Conservation (phyloP, 2,113 vertebrate genomes). For the Willisornis vidua region DNA sequence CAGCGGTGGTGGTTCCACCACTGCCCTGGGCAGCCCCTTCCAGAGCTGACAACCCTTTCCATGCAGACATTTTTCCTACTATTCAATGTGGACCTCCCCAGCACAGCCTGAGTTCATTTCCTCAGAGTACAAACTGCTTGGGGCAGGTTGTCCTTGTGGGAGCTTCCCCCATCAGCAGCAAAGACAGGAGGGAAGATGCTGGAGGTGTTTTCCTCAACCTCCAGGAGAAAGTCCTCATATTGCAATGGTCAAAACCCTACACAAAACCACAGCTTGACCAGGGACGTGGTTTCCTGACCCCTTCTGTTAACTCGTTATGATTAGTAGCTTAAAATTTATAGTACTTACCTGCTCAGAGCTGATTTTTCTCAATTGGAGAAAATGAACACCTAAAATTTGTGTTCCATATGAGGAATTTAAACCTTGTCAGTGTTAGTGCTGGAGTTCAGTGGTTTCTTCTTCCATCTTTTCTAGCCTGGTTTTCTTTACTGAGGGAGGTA, state of each 20-base stretch:
- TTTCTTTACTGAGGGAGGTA: background rate
- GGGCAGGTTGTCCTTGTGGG: rapidly evolving
- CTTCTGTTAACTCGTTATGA: background rate
- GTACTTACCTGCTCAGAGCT: background rate
- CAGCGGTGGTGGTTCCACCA: background rate
- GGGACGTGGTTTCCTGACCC: background rate
- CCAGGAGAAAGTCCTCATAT: background rate
- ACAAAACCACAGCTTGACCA: background rate
- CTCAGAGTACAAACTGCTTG: background rate
- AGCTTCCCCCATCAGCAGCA: background rate
- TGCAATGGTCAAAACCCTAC: background rate
- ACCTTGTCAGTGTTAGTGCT: background rate
- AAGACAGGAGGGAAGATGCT: background rate
- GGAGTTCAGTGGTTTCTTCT: background rate
- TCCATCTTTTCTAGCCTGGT: background rate
- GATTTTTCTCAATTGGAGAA: rapidly evolving
- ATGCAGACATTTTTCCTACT: background rate
- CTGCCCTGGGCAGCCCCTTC: background rate
- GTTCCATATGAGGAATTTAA: background rate
- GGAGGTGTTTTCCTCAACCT: rapidly evolving
- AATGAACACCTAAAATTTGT: rapidly evolving
- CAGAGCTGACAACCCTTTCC: background rate
- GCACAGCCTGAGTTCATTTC: background rate
- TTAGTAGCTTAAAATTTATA: background rate
- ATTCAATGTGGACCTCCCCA: background rate